Evolutionary conservation across 2,888 invertebrate genomes (phyloP), one percentile per base, ranked within the genome.

Genomic region (Ashinkailepas kermadecensis): DNA sequence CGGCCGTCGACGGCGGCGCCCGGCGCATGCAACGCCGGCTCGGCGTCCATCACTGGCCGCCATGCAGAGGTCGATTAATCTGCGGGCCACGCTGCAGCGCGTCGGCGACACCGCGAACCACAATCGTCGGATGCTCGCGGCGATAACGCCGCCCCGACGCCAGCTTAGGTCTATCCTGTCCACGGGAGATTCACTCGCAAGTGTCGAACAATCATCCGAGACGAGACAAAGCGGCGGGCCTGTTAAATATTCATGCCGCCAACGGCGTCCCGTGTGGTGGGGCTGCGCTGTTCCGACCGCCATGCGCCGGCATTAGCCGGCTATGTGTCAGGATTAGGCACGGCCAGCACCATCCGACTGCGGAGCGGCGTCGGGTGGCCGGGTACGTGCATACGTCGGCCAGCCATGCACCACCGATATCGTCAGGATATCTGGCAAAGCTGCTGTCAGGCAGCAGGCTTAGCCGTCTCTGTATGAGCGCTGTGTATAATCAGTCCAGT

Each of bases 161-260:
- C 70, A 70, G 15, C 13, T 39, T 39, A 9, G 18, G 62, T 62
- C 18, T 13, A 18, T 13, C 15, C 62, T 18, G 62, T 62, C 62
- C 62, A 62, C 62, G 15, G 62, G 15, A 10, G 65, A 10, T 23
- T 23, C 11, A 23, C 12, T 58, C 15, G 23, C 70, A 12, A 39
- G 39, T 13, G 67, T 15, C 15, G 70, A 70, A 39, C 25, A 70
- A 70, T 70, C 39, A 70, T 39, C 70, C 7, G 39, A 2, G 25
- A 18, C 23, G 3, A 67, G 23, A 67, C 65, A 67, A 67, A 67
- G 65, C 65, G 15, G 39, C 10, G 62, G 12, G 7, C 23, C 70
- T 70, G 70, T 13, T 70, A 70, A 70, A 70, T 70, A 70, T 70
- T 70, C 70, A 70, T 70, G 70, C 70, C 10, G 23, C 70, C 70